A percentile compares a stretch with the other conserved stretches of the same genome.
These are phyloP conservation scores for Bugulina stolonifera DNA, from an alignment of 2,888 invertebrate genomes.

Conservation along the genomic window DNA sequence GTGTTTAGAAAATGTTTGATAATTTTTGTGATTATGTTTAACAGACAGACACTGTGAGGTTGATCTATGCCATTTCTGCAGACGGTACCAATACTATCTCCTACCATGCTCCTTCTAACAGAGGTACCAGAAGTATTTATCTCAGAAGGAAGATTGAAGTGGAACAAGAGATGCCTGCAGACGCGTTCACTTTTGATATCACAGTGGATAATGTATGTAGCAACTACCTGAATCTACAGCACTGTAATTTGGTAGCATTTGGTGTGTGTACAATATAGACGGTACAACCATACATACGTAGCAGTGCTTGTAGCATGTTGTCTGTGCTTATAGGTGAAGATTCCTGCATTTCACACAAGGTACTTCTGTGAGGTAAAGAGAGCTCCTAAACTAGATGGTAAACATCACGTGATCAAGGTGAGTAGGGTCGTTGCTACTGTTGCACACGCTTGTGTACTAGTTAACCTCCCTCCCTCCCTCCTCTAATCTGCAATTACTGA, in stretches of 20 bases:
- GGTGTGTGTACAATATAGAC: no score
- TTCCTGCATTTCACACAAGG: slow-evolving; percentile 29
- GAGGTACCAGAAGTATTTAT: slow-evolving; percentile 27
- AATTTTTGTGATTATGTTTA: no score
- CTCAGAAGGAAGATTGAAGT: slow-evolving; percentile 25
- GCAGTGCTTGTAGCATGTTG: no score
- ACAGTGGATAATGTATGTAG: slow-evolving; percentile 30
- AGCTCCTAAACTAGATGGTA: neutral
- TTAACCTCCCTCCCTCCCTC: no score
- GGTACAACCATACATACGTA: no score
- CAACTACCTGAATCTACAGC: no score
- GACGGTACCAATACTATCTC: slow-evolving; percentile 25
- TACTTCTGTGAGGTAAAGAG: slow-evolving; percentile 12
- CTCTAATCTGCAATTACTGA: no score
- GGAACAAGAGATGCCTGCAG: neutral
- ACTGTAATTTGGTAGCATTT: no score
- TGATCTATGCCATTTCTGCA: slow-evolving; percentile 28
- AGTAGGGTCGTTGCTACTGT: no score
- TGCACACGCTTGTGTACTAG: no score
- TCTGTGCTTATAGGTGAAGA: slow-evolving; percentile 30
- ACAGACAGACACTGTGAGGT: slow-evolving; percentile 25
- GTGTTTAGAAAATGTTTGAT: no score
- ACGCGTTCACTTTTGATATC: slow-evolving; percentile 23
- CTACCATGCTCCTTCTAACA: slow-evolving; percentile 18
- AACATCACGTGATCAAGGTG: slow-evolving; percentile 40